Evolutionary conservation across 2,113 vertebrate genomes (phyloP).

Genomic region (Callaeas wilsoni): DNA sequence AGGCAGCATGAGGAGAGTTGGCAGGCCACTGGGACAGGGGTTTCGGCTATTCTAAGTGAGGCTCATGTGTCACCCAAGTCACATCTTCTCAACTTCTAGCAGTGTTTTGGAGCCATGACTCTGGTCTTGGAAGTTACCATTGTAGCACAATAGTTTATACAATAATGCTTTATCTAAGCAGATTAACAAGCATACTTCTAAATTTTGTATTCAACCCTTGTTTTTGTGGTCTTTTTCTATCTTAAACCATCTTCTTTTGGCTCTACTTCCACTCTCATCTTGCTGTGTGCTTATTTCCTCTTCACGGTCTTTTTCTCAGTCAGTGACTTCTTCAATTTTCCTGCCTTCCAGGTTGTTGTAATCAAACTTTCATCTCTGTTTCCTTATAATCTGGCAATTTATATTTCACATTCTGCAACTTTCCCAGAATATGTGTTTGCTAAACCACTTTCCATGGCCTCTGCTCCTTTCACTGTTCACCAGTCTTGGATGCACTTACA

Average conservation of each 20-base stretch:
- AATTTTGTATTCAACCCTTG: not conserved
- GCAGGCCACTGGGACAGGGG: not conserved
- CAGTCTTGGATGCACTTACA: not conserved
- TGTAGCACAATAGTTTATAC: not conserved
- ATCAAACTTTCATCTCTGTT: not conserved
- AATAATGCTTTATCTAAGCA: not conserved
- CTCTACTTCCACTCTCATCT: not conserved
- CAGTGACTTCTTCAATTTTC: not conserved
- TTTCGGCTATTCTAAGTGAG: accelerated
- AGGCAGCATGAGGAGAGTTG: not conserved
- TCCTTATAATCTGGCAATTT: not conserved
- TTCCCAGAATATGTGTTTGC: not conserved
- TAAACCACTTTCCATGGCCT: not conserved
- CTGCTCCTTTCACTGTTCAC: not conserved
- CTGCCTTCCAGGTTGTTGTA: not conserved
- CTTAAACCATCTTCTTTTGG: not conserved
- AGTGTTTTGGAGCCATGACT: not conserved
- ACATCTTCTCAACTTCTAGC: not conserved
- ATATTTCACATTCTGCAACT: not conserved
- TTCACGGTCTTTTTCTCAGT: not conserved
- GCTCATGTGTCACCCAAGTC: accelerated
- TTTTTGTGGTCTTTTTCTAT: not conserved
- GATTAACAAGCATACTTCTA: not conserved
- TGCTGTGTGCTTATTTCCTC: not conserved
- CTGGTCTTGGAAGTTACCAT: not conserved